phyloP scores from a whole-genome alignment of 2,797 vertebrate genomes.

The Thamnophis elegans region DNA sequence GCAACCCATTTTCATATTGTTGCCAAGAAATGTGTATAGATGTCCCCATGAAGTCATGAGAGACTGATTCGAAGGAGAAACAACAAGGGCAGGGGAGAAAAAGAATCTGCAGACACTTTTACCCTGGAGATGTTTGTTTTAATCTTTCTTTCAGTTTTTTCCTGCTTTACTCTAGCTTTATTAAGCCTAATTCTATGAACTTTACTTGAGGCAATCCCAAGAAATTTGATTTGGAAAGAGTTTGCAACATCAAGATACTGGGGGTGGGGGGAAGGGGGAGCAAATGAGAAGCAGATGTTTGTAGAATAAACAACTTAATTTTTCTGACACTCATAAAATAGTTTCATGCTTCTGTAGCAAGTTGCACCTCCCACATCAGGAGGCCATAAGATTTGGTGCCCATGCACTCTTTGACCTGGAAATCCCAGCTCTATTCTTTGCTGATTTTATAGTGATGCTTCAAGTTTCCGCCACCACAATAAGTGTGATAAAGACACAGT shows the following conservation, averaged over 20 bases:
- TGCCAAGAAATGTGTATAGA: background rate
- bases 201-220: constrained; percentile 49
- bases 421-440: constrained; percentile 26
- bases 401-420: constrained; percentile 23
- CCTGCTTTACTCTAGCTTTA: constrained; percentile 58
- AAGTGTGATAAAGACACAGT: constrained; percentile 74
- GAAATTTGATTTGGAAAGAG: constrained; percentile 49
- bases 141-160: background rate
- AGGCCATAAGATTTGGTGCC: constrained; percentile 39
- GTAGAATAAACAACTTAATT: constrained; percentile 62
- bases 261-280: constrained; percentile 27
- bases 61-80: background rate
- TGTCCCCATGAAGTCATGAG: background rate
- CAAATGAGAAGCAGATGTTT: constrained; percentile 66
- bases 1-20: background rate
- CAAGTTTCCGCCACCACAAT: constrained; percentile 11
- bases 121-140: constrained; percentile 50
- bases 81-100: background rate
- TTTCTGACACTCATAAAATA: constrained; percentile 62
- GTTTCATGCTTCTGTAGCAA: constrained; percentile 63
- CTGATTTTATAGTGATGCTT: constrained; percentile 31
- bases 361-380: constrained; percentile 58
- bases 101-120: constrained; percentile 21
- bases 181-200: constrained; percentile 51
- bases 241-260: constrained; percentile 35